Conservation (phyloP, 1,140 invertebrate species). For the Drosophila triauraria region DNA sequence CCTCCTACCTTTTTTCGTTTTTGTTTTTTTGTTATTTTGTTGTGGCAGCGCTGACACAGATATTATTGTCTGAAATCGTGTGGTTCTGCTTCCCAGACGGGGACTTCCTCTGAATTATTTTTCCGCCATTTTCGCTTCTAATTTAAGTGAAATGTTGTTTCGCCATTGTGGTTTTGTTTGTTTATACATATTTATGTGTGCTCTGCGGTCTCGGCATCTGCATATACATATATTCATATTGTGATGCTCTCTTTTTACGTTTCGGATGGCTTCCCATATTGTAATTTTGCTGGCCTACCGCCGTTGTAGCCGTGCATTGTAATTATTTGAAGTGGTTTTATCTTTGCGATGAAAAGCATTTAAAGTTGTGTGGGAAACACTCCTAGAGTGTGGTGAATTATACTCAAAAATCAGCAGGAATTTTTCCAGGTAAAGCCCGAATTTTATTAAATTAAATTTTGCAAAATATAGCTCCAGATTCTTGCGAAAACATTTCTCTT, state of each 20-base stretch:
- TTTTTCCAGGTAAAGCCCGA: background rate
- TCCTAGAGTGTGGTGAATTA: background rate
- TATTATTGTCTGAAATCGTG: constrained; percentile 78
- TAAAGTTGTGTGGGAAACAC: constrained; percentile 19
- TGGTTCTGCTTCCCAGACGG: constrained; percentile 48
- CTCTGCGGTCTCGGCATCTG: constrained; percentile 51
- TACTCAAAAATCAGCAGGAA: background rate
- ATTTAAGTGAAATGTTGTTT: constrained; percentile 73
- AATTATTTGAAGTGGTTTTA: constrained; percentile 80
- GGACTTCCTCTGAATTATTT: constrained; percentile 68
- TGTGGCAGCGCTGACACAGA: constrained; percentile 68
- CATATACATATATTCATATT: constrained; percentile 62
- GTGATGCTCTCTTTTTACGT: constrained; percentile 44
- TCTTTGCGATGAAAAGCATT: constrained; percentile 38
- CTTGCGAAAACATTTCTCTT: background rate
- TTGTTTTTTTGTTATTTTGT: constrained; percentile 44
- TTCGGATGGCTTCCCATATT: constrained; percentile 50
- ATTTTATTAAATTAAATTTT: background rate
- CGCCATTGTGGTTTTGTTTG: constrained; percentile 46
- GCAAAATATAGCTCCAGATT: too few relatives aligned
- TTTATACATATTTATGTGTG: constrained; percentile 44
- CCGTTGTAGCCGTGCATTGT: constrained; percentile 52
- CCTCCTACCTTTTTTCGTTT: constrained; percentile 27
- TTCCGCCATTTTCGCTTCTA: constrained; percentile 74
- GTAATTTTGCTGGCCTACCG: constrained; percentile 32